Conservation (phyloP, 2,888 invertebrate genomes). For the Crossocerus cetratus region DNA sequence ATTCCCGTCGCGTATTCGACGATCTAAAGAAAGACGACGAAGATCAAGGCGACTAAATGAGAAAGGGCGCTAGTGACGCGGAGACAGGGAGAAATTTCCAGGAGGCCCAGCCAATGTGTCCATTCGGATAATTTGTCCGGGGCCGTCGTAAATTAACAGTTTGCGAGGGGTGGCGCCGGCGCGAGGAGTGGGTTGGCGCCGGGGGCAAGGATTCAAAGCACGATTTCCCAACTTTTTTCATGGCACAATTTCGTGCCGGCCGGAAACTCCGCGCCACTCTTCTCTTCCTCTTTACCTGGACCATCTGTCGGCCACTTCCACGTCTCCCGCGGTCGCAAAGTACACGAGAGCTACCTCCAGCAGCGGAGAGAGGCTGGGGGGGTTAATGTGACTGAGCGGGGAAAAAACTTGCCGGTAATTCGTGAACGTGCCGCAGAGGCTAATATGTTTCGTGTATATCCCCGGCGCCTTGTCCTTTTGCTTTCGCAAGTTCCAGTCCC, state of each 20-base stretch:
- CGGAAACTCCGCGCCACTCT: conserved; percentile 23
- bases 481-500: background rate
- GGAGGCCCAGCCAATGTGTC: conserved; percentile 32
- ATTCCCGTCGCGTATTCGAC: no score
- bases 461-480: conserved; percentile 29
- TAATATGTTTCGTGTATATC: conserved; percentile 70
- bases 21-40: background rate
- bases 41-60: conserved; percentile 17
- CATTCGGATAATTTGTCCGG: conserved; percentile 45
- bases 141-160: conserved; percentile 50
- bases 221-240: conserved; percentile 70
- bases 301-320: conserved; percentile 20
- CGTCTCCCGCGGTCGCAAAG: conserved; percentile 1
- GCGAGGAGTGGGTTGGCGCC: conserved; percentile 24
- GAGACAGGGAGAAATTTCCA: conserved; percentile 6
- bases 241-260: conserved; percentile 67
- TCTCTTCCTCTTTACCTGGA: background rate
- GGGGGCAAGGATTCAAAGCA: conserved; percentile 62
- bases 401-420: conserved; percentile 65
- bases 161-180: conserved; percentile 28
- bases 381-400: conserved; percentile 52
- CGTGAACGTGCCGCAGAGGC: conserved; percentile 66
- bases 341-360: no score
- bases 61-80: conserved; percentile 5
- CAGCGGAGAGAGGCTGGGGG: conserved; percentile 27